Evolutionary conservation across 2,888 invertebrate species (phyloP).

Genomic region (Heliconius aoede): DNA sequence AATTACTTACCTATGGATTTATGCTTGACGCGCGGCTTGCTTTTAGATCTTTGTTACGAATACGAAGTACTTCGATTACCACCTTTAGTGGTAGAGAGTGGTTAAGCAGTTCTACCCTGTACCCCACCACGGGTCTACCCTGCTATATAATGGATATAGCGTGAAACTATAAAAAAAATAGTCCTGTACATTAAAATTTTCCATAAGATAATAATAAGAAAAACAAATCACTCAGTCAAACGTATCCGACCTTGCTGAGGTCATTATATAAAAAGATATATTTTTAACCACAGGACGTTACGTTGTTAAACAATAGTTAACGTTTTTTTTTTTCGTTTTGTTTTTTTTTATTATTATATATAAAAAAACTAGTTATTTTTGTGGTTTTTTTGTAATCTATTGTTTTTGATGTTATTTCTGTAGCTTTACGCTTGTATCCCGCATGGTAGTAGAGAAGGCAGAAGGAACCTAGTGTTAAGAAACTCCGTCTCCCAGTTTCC

Average conservation of each 20-base stretch:
- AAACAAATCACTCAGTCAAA: slow-evolving; percentile 12
- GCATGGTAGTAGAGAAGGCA: no score
- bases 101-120: no score
- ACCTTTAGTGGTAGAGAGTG: no score
- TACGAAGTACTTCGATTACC: no score
- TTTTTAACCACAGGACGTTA: slow-evolving; percentile 9
- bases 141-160: neutral
- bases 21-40: neutral
- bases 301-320: slow-evolving; percentile 12
- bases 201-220: neutral
- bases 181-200: neutral
- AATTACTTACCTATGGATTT: slow-evolving; percentile 23
- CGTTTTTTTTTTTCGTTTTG: neutral
- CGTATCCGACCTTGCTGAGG: slow-evolving; percentile 18
- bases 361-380: neutral
- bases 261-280: slow-evolving; percentile 8
- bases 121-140: no score
- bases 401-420: neutral
- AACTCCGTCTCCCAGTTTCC: no score
- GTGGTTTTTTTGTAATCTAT: neutral
- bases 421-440: neutral
- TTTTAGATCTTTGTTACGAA: neutral
- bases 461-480: neutral
- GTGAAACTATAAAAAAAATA: neutral
- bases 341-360: neutral